Conservation (phyloP, 1,140 invertebrate genomes). For the Telenomus remus region DNA sequence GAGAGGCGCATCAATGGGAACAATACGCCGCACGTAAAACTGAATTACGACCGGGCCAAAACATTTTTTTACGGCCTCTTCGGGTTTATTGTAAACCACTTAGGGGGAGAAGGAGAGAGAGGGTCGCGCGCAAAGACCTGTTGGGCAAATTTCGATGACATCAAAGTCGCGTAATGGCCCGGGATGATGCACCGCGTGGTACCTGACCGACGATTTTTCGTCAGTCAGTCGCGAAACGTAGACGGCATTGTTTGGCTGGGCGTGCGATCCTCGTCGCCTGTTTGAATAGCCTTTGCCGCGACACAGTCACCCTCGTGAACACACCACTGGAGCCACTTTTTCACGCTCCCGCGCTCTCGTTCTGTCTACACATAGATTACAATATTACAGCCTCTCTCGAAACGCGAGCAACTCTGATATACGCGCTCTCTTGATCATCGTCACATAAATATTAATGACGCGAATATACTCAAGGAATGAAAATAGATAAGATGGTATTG, state of each 20-base stretch:
- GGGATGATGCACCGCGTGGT: constrained; percentile 25
- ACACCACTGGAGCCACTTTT: constrained; percentile 72
- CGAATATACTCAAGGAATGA: constrained; percentile 69
- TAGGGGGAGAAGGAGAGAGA: neutral
- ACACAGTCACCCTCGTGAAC: constrained; percentile 69
- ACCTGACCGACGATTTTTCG: constrained; percentile 68
- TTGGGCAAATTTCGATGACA: constrained; percentile 27
- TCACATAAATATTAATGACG: constrained; percentile 77
- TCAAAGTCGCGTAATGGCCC: constrained; percentile 25
- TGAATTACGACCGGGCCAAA: constrained; percentile 14
- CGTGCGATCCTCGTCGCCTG: constrained; percentile 63
- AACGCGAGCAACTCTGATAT: constrained; percentile 62
- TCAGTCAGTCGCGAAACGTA: constrained; percentile 64
- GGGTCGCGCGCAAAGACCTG: constrained; percentile 26
- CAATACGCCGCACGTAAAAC: constrained; percentile 31
- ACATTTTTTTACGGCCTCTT: constrained; percentile 24
- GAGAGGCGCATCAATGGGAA: constrained; percentile 22
- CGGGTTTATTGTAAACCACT: constrained; percentile 16
- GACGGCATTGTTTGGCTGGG: constrained; percentile 70
- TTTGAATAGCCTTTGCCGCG: constrained; percentile 38
- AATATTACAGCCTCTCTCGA: constrained; percentile 68
- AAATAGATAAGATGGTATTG: constrained; percentile 73
- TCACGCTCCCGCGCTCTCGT: constrained; percentile 67
- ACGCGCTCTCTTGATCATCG: constrained; percentile 73
- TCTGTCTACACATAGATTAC: constrained; percentile 75